phyloP scores from a whole-genome alignment of 2,113 vertebrate genomes.

The Edolisoma coerulescens region DNA sequence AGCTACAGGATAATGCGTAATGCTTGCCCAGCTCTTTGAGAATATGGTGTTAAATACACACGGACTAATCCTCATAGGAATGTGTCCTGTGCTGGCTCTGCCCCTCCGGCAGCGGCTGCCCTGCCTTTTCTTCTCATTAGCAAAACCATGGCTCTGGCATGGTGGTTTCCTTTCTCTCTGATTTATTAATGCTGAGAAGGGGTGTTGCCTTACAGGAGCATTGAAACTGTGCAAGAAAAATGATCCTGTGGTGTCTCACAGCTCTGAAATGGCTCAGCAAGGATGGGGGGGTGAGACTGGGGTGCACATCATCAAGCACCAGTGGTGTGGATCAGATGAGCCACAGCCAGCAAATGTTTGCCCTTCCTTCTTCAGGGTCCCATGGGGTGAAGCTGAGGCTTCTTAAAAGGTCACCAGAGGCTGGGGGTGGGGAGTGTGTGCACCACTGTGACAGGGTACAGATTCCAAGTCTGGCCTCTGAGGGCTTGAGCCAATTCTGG shows the following conservation, averaged over 20 bases:
- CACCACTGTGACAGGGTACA: rapidly evolving
- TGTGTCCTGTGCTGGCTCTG: background rate
- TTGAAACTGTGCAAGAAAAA: background rate
- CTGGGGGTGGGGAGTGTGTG: background rate
- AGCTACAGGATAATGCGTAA: background rate
- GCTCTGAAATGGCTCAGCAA: background rate
- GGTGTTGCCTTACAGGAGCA: background rate
- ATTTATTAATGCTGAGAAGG: background rate
- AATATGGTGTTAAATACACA: background rate
- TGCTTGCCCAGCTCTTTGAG: slow-evolving; percentile 21
- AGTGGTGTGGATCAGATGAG: background rate
- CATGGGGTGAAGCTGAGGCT: rapidly evolving
- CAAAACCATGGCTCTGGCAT: background rate
- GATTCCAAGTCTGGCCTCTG: background rate
- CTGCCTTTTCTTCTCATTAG: background rate
- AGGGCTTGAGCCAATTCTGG: background rate
- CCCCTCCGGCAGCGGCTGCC: background rate
- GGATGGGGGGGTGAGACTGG: too few species aligned
- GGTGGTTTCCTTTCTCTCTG: background rate
- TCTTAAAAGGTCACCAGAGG: background rate
- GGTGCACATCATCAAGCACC: background rate
- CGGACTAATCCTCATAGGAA: background rate
- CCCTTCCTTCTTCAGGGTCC: background rate
- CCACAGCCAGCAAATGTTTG: background rate
- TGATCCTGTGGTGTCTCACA: background rate